Conservation (phyloP, 2,888 invertebrate species). For the Ophion ellenae region DNA sequence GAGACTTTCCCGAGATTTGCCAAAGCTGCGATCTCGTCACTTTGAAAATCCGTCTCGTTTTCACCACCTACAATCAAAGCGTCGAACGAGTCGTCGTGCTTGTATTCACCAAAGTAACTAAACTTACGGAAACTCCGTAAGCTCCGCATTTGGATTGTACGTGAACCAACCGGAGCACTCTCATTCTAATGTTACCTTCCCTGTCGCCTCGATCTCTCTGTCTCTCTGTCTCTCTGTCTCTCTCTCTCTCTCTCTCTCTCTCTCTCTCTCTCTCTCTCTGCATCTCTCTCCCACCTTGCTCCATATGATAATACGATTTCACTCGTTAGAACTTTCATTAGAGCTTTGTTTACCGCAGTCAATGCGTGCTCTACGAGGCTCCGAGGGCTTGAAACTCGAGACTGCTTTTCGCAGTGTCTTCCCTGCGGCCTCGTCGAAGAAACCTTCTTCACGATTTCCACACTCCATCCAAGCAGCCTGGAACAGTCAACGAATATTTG, state of each 20-base stretch:
- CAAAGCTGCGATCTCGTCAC: too few species aligned
- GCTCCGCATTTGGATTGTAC: not conserved
- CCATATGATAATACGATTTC: slow-evolving; percentile 80
- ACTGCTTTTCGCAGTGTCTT: slow-evolving; percentile 25
- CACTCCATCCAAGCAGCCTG: not conserved
- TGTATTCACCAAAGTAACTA: not conserved
- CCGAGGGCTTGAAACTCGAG: slow-evolving; percentile 39
- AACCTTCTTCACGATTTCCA: slow-evolving; percentile 2
- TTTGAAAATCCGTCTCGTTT: too few species aligned
- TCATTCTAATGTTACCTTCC: too few species aligned
- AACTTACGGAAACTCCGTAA: not conserved
- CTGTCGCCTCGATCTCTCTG: too few species aligned
- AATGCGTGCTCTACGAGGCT: slow-evolving; percentile 35
- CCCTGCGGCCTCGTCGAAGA: slow-evolving; percentile 11
- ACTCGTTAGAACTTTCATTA: slow-evolving; percentile 81
- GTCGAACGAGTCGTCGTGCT: too few species aligned
- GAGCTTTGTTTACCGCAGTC: slow-evolving; percentile 77
- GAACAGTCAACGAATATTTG: slow-evolving; percentile 17
- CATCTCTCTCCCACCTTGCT: not conserved
- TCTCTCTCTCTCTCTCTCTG: too few species aligned
- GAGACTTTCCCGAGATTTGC: too few species aligned
- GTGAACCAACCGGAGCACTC: not conserved
- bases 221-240: too few species aligned
- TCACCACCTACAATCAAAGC: too few species aligned
- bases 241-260: too few species aligned